Conservation (phyloP, 2,888 invertebrate genomes). For the Autographa gamma region DNA sequence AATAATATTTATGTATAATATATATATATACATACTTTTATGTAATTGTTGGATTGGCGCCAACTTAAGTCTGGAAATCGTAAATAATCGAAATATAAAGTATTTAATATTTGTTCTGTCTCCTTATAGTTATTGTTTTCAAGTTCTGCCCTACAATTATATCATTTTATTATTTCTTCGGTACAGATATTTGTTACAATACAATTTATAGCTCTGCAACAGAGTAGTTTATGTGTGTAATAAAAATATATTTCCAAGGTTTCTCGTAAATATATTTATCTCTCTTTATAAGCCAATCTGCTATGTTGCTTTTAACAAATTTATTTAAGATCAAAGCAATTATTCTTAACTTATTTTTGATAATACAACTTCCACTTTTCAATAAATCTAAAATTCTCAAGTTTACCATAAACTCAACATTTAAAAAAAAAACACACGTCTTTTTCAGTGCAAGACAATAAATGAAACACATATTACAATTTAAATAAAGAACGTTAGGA, state of each 20-base stretch:
- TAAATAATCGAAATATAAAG: neutral
- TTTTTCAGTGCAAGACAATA: no score
- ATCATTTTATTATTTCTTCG: neutral
- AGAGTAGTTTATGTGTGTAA: neutral
- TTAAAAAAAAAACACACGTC: no score
- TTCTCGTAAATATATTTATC: neutral
- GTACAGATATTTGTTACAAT: neutral
- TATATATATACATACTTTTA: neutral
- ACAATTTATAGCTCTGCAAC: neutral
- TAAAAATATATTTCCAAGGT: neutral
- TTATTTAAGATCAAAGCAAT: no score
- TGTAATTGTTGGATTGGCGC: neutral
- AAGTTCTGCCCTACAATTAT: neutral
- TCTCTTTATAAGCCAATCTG: no score
- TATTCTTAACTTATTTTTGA: no score
- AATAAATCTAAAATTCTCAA: no score
- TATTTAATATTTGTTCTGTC: neutral
- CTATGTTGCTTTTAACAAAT: no score
- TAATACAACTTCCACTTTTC: no score
- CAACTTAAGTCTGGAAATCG: neutral
- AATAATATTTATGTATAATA: neutral
- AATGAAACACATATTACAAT: no score
- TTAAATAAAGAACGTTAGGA: neutral
- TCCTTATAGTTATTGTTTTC: neutral
- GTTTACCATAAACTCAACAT: no score